Percentiles rank a stretch among this genome's conserved stretches.
Conservation (phyloP, 2,113 vertebrate genomes). For the Cyprinodon variegatus region DNA sequence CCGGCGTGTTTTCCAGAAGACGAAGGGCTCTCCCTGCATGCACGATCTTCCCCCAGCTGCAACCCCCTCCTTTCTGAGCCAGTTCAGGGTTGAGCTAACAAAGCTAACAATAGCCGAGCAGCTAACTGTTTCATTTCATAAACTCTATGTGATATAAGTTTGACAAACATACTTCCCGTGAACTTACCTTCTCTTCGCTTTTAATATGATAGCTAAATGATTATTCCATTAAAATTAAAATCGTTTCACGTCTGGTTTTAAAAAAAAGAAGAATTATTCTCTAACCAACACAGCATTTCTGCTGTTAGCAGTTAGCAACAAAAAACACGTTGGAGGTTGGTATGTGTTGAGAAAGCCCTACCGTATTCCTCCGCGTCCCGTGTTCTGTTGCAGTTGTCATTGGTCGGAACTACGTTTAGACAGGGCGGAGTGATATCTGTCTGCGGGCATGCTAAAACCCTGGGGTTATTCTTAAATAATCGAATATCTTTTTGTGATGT, state of each 20-base stretch:
- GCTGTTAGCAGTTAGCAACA: constrained; percentile 16
- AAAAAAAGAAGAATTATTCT: not conserved
- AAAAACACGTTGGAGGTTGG: not conserved
- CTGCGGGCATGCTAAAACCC: fast-evolving
- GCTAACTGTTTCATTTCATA: constrained; percentile 40
- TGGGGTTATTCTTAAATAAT: not conserved
- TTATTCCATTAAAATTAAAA: constrained; percentile 40
- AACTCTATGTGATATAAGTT: constrained; percentile 16
- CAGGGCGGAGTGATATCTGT: constrained; percentile 47
- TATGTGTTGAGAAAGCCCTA: not conserved
- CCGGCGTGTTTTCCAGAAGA: not conserved
- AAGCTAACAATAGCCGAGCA: constrained; percentile 53
- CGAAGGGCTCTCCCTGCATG: not conserved
- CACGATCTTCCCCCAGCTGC: no score
- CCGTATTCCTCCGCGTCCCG: constrained; percentile 40
- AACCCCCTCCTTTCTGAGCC: no score
- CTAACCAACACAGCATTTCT: not conserved
- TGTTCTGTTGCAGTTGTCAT: fast-evolving
- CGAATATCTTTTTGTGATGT: not conserved
- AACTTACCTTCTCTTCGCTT: constrained; percentile 45
- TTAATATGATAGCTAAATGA: constrained; percentile 27
- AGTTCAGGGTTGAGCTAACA: constrained; percentile 13
- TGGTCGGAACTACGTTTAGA: not conserved
- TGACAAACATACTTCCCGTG: not conserved
- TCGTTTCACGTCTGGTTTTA: not conserved